Percentiles rank a stretch among this genome's conserved stretches.
phyloP scores from a whole-genome alignment of 2,888 invertebrate genomes.

The Isotomurus palustris region DNA sequence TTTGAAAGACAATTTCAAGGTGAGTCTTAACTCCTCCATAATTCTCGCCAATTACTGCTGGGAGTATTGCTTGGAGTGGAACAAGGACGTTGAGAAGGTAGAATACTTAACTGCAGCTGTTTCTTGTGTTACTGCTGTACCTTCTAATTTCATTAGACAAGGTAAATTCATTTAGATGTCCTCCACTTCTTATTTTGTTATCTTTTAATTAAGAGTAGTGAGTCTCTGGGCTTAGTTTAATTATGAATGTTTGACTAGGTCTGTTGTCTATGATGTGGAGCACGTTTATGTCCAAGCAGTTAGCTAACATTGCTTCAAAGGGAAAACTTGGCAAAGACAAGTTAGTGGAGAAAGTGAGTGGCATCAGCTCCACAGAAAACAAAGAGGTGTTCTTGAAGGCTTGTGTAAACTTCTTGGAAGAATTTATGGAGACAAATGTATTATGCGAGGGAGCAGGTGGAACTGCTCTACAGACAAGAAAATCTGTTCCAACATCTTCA shows the following conservation, averaged over 20 bases:
- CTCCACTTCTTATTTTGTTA: not conserved
- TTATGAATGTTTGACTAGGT: slow-evolving; percentile 53
- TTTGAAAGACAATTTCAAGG: slow-evolving; percentile 67
- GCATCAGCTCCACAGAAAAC: slow-evolving; percentile 30
- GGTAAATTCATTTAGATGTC: slow-evolving; percentile 53
- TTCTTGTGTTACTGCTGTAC: slow-evolving; percentile 63
- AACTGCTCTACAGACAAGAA: too few species aligned
- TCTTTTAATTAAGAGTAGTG: slow-evolving; percentile 7
- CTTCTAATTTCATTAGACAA: slow-evolving; percentile 62
- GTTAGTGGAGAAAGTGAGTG: slow-evolving; percentile 68
- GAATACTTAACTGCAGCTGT: slow-evolving; percentile 67
- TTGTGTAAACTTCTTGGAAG: slow-evolving; percentile 55
- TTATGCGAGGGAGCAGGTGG: slow-evolving; percentile 33
- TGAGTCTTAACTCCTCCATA: slow-evolving; percentile 73
- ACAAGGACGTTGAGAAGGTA: slow-evolving; percentile 65
- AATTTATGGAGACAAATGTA: slow-evolving; percentile 57
- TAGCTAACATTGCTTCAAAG: slow-evolving; percentile 75
- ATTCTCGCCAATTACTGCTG: slow-evolving; percentile 82
- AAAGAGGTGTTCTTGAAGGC: slow-evolving; percentile 50
- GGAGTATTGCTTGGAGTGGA: slow-evolving; percentile 87
- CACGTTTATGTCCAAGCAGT: slow-evolving; percentile 73
- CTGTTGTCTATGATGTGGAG: slow-evolving; percentile 83
- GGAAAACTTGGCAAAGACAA: slow-evolving; percentile 81
- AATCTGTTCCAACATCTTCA: slow-evolving; percentile 6
- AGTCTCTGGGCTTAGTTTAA: too few species aligned